Percentiles rank a stretch among this genome's conserved stretches.
Conservation (phyloP, 2,888 invertebrate species). For the Glaucopsyche alexis region DNA sequence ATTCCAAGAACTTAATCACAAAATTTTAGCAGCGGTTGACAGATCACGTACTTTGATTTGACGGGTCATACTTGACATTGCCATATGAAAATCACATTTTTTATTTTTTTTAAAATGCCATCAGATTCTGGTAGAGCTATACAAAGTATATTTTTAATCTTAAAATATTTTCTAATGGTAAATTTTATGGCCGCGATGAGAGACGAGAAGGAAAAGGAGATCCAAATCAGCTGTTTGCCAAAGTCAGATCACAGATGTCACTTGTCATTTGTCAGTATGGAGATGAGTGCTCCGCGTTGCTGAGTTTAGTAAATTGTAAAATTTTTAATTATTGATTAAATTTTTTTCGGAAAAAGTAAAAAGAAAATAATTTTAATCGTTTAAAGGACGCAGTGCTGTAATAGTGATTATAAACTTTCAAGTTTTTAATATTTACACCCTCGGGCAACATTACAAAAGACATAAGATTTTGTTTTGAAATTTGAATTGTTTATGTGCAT, state of each 20-base stretch:
- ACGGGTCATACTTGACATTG: too few species aligned
- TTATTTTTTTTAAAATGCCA: too few species aligned
- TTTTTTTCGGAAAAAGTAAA: not conserved
- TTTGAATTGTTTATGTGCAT: not conserved
- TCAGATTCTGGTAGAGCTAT: too few species aligned
- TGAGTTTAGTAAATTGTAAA: not conserved
- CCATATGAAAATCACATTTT: too few species aligned
- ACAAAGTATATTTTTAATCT: too few species aligned
- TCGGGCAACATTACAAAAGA: not conserved
- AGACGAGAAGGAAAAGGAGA: too few species aligned
- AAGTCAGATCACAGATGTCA: not conserved
- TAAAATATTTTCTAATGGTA: too few species aligned
- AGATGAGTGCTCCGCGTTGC: not conserved
- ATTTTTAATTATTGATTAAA: not conserved
- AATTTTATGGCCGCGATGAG: too few species aligned
- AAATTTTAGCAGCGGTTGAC: too few species aligned
- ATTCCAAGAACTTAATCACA: too few species aligned
- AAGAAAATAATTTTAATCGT: not conserved
- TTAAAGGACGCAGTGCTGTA: too few species aligned
- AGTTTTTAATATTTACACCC: not conserved
- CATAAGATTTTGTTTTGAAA: not conserved
- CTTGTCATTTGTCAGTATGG: not conserved
- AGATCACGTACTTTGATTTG: too few species aligned
- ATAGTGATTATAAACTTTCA: not conserved
- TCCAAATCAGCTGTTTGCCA: slow-evolving; percentile 27